A percentile compares a stretch with the other conserved stretches of the same genome.
Conservation (phyloP, 2,888 invertebrate genomes). For the Perithous albicinctus region DNA sequence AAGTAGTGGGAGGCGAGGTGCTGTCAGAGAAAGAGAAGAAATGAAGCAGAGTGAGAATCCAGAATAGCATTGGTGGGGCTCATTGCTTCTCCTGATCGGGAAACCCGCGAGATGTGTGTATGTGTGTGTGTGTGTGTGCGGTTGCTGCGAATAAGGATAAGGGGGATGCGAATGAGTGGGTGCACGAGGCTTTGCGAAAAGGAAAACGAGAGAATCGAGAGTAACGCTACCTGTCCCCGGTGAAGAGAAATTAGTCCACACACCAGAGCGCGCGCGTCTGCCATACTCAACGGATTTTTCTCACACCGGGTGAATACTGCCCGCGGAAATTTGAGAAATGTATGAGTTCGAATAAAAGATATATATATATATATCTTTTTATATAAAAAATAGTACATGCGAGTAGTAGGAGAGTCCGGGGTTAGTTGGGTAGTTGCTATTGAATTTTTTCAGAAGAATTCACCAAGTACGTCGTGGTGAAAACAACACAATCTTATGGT, state of each 20-base stretch:
- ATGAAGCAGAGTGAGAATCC: slow-evolving; percentile 36
- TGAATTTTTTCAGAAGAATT: no score
- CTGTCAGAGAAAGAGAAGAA: slow-evolving; percentile 25
- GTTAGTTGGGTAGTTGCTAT: no score
- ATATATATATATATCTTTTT: not conserved
- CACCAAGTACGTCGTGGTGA: no score
- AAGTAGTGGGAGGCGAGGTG: slow-evolving; percentile 3
- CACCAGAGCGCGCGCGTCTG: not conserved
- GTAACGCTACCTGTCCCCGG: slow-evolving; percentile 31
- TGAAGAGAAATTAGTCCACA: slow-evolving; percentile 44
- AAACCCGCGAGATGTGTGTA: slow-evolving; percentile 4
- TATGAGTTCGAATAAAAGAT: slow-evolving; percentile 15
- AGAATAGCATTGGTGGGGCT: slow-evolving; percentile 24
- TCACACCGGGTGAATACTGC: slow-evolving; percentile 69
- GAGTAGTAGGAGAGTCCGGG: no score
- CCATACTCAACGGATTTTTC: slow-evolving; percentile 37
- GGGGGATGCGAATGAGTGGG: slow-evolving; percentile 3
- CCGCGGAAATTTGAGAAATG: slow-evolving; percentile 70
- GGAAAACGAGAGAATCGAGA: slow-evolving; percentile 23
- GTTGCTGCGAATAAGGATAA: not conserved
- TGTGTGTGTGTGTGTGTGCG: no score
- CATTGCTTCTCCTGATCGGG: slow-evolving; percentile 31
- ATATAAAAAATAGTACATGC: not conserved
- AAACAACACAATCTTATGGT: no score
- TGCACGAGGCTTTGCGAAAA: slow-evolving; percentile 28